Evolutionary conservation across 2,797 vertebrate species (phyloP), one percentile per base, ranked within the genome.

Genomic region (Calcarius lapponicus): DNA sequence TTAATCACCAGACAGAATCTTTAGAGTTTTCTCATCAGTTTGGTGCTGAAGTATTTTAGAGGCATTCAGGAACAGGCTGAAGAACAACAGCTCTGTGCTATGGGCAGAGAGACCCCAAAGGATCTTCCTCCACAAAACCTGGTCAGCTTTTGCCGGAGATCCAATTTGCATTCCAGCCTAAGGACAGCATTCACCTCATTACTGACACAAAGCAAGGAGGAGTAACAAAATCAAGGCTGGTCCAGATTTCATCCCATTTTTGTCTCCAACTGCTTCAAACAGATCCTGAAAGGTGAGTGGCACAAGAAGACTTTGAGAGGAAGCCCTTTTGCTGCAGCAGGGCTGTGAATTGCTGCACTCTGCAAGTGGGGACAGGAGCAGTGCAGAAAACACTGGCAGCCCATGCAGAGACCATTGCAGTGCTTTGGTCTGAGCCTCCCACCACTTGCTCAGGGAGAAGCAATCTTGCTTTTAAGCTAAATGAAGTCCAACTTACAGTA

Each of bases 401-500:
- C 40, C 28, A 3, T 58, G 43, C 51, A 57, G 32, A 58, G 22
- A 32, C 9, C n/a, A n/a, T 31, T 31, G 50, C 61, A 80, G 31
- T 36, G 84, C 86, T 60, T 17, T 40, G 36, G 80, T 32, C 66
- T 19, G 31, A 70, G 66, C 47, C 71, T 74, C n/a, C 38, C 64
- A 82, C 62, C 15, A 50, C 88, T 17, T 62, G 11, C 69, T 70
- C 9, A 22, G 36, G 45, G 50, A 61, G 3, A 54, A 48, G 18
- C 42, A 20, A 17, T 11, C 50, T 29, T 38, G 40, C 53, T 79
- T 72, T 51, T 65, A 64, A 93, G 61, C 11, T 26, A 64, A 51
- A 84, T 53, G 7, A 82, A 80, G 47, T 61, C 64, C 66, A 95
- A 98, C 99, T 99, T 98, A 99, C 99, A 96, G 99, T 99, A 97